Base-by-base conservation (phyloP, 2,888 invertebrate species). In the Drosophila robusta region DNA sequence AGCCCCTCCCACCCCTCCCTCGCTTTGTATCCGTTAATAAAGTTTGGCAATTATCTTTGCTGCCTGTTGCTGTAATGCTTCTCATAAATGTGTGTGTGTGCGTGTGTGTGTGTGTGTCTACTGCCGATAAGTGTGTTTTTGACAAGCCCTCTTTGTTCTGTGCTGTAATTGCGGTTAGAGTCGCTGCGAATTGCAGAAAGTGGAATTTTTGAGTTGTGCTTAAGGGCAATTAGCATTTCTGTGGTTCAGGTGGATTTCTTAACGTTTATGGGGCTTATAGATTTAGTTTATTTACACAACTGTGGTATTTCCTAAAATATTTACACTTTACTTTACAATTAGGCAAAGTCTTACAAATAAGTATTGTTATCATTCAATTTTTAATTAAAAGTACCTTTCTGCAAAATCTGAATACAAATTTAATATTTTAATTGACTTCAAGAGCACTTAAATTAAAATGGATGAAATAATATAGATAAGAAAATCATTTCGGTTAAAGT, bases 11-110 rank as follows among this genome's bases (percentile, higher is more conserved):
- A 7, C 11, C 41, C 22, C 29, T 16, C 8, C 42, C 34, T 46
- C 39, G 57, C 18, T 77, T 61, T 57, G 58, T 68, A 73, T 79
- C 63, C 72, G 84, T 73, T 89, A 88, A 89, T 84, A 84, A 84
- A 84, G 55, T 87, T 84, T 89, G 87, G 75, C 81, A 88, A 84
- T 84, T 84, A 84, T 84, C 87, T 70, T 47, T 36, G 65, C 78
- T 73, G 83, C 87, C 87, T 83, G 89, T 86, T 88, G 84, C 84
- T 74, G 49, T 56, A 61, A 52, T 66, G 61, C 49, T 58, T 22
- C 2, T 6, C 7, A 26, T 26, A 8, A 1, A 6, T 14, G 24
- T 42, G n/a, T 36, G 36, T 56, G 24, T 46, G 18, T 26, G 8
- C 42, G 39, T 24, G 14, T 29, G 22, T 11, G 34, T 39, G 18